A percentile compares a stretch with the other conserved stretches of the same genome.
phyloP scores from a whole-genome alignment of 2,113 vertebrate genomes.

The Drymodes brunneopygia region DNA sequence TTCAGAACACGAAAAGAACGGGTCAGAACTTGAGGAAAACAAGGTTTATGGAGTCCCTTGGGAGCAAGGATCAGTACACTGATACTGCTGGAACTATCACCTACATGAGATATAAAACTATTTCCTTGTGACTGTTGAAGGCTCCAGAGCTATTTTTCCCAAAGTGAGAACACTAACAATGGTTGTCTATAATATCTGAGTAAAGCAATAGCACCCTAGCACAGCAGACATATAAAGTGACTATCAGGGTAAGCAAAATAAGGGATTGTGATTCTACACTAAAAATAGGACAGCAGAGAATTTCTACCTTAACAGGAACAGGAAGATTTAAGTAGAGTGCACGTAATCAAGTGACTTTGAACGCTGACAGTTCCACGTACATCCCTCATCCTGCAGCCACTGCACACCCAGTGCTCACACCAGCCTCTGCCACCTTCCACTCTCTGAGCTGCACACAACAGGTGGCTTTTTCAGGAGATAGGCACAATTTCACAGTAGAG shows the following conservation, averaged over 20 bases:
- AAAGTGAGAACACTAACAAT: background rate
- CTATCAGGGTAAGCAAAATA: background rate
- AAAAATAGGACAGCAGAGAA: background rate
- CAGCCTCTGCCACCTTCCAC: background rate
- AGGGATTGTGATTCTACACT: background rate
- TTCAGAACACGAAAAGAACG: background rate
- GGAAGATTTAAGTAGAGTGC: background rate
- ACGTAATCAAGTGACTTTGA: background rate
- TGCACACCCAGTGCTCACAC: background rate
- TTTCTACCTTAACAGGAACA: background rate
- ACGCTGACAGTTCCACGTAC: accelerated
- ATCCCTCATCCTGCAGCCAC: background rate
- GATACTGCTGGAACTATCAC: background rate
- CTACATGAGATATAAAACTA: background rate
- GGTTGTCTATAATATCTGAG: background rate
- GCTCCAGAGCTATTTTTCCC: background rate
- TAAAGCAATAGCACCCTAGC: background rate
- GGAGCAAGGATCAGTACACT: background rate
- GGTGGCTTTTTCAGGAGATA: background rate
- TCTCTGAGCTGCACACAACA: background rate
- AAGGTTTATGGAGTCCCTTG: background rate
- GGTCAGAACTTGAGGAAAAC: background rate
- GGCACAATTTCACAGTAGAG: background rate
- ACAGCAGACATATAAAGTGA: background rate
- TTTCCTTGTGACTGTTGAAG: background rate